These are phyloP conservation scores for Gallinago paraguaiae DNA, from an alignment of 2,113 vertebrate genomes.

Conservation along the genomic window DNA sequence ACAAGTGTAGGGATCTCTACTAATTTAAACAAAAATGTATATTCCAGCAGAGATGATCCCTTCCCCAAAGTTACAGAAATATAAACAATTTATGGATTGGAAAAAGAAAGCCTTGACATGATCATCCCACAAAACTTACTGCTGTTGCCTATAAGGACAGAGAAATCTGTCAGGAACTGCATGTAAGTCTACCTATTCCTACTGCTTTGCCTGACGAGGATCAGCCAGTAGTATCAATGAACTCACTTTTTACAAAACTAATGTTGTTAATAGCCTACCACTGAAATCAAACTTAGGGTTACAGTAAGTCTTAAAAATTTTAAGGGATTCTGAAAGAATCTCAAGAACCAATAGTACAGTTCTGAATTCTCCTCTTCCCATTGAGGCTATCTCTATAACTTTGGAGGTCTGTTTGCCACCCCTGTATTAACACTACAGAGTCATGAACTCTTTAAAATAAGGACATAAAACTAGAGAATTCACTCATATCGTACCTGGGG, in stretches of 20 bases:
- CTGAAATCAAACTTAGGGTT: background rate
- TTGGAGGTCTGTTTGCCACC: background rate
- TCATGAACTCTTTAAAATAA: background rate
- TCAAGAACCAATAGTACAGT: background rate
- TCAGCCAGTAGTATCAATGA: background rate
- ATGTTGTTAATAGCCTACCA: background rate
- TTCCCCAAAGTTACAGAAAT: background rate
- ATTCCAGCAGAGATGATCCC: background rate
- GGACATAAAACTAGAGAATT: background rate
- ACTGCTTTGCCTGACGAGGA: background rate
- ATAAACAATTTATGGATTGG: background rate
- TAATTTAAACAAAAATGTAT: background rate
- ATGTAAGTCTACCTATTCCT: background rate
- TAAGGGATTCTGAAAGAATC: background rate
- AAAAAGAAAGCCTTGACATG: background rate
- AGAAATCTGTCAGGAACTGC: background rate
- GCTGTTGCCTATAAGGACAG: background rate
- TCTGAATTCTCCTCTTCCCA: background rate
- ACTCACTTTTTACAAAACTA: background rate
- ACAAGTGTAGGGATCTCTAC: background rate
- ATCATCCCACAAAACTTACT: background rate
- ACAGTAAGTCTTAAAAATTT: background rate
- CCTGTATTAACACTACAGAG: background rate
- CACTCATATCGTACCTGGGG: constrained; percentile 12
- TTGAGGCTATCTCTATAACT: background rate